These are phyloP conservation scores for Mesembrinibis cayennensis DNA, from an alignment of 2,113 vertebrate genomes.

Conservation along the genomic window DNA sequence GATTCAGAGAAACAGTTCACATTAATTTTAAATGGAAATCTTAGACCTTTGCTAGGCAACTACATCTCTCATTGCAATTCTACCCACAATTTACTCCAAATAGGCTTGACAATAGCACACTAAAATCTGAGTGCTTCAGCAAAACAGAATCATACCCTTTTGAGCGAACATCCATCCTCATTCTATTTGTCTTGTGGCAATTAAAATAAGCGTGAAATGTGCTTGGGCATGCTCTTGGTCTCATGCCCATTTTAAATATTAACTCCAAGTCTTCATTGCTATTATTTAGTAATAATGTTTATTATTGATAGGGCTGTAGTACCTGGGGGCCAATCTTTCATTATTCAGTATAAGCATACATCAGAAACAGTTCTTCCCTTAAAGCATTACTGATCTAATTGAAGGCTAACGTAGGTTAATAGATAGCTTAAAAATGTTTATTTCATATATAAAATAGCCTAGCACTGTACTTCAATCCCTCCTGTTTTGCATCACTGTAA, in stretches of 20 bases:
- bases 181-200: slow-evolving; percentile 40
- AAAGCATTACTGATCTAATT: slow-evolving; percentile 6
- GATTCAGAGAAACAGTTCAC: slow-evolving; percentile 39
- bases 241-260: slow-evolving; percentile 32
- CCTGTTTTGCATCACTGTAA: not conserved
- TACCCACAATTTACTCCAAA: slow-evolving; percentile 49
- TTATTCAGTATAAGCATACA: not conserved
- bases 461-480: not conserved
- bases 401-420: slow-evolving; percentile 30
- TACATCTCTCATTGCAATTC: slow-evolving; percentile 55
- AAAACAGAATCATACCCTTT: slow-evolving; percentile 38
- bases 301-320: slow-evolving; percentile 24
- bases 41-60: slow-evolving; percentile 66
- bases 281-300: slow-evolving; percentile 64
- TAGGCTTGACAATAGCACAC: slow-evolving; percentile 17
- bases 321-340: slow-evolving; percentile 45
- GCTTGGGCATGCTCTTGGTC: slow-evolving; percentile 38
- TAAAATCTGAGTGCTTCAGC: slow-evolving; percentile 55
- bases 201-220: slow-evolving; percentile 55
- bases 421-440: not conserved
- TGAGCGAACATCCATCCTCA: slow-evolving; percentile 1
- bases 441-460: not conserved
- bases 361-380: slow-evolving; percentile 13
- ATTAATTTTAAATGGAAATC: slow-evolving; percentile 70
- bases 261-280: slow-evolving; percentile 2